These are phyloP conservation scores for Rhyzopertha dominica DNA, from an alignment of 1,140 invertebrate genomes.

Conservation along the genomic window DNA sequence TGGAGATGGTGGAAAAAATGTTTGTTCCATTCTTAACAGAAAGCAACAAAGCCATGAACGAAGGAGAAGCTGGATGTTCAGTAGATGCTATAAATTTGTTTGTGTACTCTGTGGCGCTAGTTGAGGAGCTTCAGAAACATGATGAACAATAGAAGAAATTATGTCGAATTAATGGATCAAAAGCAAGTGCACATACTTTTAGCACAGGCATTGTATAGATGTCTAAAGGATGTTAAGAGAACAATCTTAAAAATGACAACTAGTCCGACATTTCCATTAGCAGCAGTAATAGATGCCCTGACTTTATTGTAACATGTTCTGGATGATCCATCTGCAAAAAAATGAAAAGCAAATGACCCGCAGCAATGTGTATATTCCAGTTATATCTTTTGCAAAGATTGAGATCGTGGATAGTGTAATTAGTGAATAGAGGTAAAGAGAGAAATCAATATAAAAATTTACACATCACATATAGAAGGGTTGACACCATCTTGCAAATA, in stretches of 20 bases:
- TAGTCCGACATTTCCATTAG: constrained; percentile 45
- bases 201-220: constrained; percentile 49
- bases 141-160: constrained; percentile 47
- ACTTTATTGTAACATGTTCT: constrained; percentile 46
- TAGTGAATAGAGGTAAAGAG: constrained; percentile 27
- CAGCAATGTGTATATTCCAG: constrained; percentile 19
- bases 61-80: constrained; percentile 15
- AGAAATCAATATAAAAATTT: too few relatives aligned
- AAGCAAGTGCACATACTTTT: constrained; percentile 51
- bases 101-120: constrained; percentile 47
- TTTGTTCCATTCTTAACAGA: constrained; percentile 27
- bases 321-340: not conserved
- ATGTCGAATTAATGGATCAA: constrained; percentile 44
- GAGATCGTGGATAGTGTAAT: constrained; percentile 28
- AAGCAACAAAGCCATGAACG: constrained; percentile 14
- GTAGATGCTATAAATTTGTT: constrained; percentile 37
- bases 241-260: constrained; percentile 48
- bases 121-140: constrained; percentile 46
- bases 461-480: too few relatives aligned
- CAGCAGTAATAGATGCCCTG: constrained; percentile 47
- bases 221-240: constrained; percentile 47
- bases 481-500: too few relatives aligned
- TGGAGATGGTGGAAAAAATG: constrained; percentile 28
- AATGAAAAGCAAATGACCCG: not conserved
- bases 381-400: constrained; percentile 24